phyloP scores from a whole-genome alignment of 2,797 vertebrate species.

The Tapirus indicus region DNA sequence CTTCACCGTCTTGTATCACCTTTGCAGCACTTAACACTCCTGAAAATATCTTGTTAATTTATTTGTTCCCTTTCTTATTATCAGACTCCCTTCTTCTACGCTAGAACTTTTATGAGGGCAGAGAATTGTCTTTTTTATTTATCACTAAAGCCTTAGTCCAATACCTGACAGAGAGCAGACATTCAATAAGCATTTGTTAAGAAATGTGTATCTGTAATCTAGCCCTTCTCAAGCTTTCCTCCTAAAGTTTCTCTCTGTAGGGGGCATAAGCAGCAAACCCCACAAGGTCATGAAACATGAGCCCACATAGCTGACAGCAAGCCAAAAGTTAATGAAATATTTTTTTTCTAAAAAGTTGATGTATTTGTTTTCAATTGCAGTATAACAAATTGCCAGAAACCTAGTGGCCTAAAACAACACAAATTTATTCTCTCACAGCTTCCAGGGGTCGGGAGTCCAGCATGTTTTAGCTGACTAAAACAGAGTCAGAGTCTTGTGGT shows the following conservation, averaged over 20 bases:
- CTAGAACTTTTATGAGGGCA: not conserved
- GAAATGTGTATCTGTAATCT: not conserved
- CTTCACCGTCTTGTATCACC: not conserved
- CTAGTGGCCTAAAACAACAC: not conserved
- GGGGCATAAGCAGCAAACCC: not conserved
- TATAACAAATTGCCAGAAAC: not conserved
- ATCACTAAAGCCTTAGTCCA: not conserved
- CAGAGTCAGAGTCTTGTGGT: not conserved
- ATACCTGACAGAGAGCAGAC: not conserved
- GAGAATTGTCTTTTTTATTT: not conserved
- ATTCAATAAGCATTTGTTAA: constrained; percentile 16
- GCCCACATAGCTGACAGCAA: not conserved
- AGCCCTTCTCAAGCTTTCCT: not conserved
- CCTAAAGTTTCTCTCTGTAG: not conserved
- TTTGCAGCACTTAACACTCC: not conserved
- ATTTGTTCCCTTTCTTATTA: constrained; percentile 10
- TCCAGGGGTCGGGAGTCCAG: not conserved
- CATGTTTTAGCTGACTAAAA: not conserved
- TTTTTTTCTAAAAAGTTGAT: not conserved
- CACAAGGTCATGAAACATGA: not conserved
- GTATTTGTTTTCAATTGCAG: not conserved
- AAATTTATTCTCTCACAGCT: not conserved
- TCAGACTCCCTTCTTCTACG: not conserved
- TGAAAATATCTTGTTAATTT: not conserved
- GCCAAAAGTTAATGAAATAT: not conserved